Conservation (phyloP, 2,797 vertebrate species). For the Chromobotia macracanthus region DNA sequence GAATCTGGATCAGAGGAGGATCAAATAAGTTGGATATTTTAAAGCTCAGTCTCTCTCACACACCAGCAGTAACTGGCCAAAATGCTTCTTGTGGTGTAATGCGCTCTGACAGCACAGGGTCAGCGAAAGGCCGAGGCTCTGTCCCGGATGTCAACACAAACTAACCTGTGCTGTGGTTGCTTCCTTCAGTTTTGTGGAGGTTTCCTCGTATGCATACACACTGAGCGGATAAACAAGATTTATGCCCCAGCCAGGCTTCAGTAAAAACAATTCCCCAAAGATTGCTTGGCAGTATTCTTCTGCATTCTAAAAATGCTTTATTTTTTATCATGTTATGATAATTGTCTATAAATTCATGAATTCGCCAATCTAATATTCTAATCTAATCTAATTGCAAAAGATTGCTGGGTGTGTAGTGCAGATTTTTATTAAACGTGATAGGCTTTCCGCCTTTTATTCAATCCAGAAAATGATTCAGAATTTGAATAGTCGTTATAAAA, state of each 20-base stretch:
- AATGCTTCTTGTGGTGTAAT: conserved; percentile 72
- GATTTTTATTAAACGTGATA: background rate
- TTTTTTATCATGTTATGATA: background rate
- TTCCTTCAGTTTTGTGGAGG: conserved; percentile 7
- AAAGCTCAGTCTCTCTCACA: conserved; percentile 62
- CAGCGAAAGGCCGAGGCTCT: conserved; percentile 75
- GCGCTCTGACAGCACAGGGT: conserved; percentile 77
- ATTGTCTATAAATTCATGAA: background rate
- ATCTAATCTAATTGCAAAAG: too few relatives aligned
- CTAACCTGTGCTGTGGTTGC: conserved; percentile 8
- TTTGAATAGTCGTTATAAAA: background rate
- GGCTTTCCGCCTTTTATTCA: background rate
- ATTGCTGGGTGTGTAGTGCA: too few relatives aligned
- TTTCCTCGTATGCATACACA: conserved; percentile 5
- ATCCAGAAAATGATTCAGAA: background rate
- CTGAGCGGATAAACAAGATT: conserved; percentile 1
- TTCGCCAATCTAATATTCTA: too few relatives aligned
- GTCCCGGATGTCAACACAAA: conserved; percentile 68
- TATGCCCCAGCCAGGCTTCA: background rate
- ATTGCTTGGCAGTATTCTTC: background rate
- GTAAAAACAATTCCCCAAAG: background rate
- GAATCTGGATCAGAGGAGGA: conserved; percentile 33
- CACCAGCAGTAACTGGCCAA: conserved; percentile 74
- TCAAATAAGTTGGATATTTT: conserved; percentile 47
- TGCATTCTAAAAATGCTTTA: background rate